These are phyloP conservation scores for Hemiscyllium ocellatum DNA, from an alignment of 2,113 vertebrate species.

Conservation along the genomic window DNA sequence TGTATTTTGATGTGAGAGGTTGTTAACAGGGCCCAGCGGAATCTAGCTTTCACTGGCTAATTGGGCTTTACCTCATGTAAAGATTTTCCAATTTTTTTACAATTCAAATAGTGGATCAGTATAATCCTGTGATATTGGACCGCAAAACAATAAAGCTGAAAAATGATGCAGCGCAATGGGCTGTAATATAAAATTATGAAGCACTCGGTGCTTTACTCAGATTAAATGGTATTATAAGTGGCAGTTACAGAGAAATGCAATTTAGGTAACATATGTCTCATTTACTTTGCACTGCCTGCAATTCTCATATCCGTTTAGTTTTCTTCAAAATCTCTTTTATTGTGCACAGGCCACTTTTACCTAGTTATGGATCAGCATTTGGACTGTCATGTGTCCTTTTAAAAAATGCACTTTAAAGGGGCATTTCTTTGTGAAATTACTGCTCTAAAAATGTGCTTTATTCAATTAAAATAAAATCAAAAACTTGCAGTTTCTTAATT, in stretches of 20 bases:
- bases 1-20: conserved; percentile 15
- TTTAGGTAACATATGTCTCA: not conserved
- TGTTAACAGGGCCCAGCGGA: conserved; percentile 28
- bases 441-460: not conserved
- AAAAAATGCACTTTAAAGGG: not conserved
- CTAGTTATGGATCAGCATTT: not conserved
- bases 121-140: not conserved
- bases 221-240: not conserved
- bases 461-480: not conserved
- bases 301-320: not conserved
- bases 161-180: conserved; percentile 18
- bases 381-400: not conserved
- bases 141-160: conserved; percentile 24
- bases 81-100: conserved; percentile 27
- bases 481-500: not conserved
- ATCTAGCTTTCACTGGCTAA: conserved; percentile 12
- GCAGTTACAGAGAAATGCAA: not conserved
- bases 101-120: not conserved
- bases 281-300: not conserved
- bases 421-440: not conserved
- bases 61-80: conserved; percentile 19
- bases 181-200: conserved; percentile 23
- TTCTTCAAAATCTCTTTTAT: not conserved
- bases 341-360: not conserved
- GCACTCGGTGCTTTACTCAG: conserved; percentile 8